These are phyloP conservation scores for Columbina picui DNA, from an alignment of 2,113 vertebrate genomes.

Conservation along the genomic window DNA sequence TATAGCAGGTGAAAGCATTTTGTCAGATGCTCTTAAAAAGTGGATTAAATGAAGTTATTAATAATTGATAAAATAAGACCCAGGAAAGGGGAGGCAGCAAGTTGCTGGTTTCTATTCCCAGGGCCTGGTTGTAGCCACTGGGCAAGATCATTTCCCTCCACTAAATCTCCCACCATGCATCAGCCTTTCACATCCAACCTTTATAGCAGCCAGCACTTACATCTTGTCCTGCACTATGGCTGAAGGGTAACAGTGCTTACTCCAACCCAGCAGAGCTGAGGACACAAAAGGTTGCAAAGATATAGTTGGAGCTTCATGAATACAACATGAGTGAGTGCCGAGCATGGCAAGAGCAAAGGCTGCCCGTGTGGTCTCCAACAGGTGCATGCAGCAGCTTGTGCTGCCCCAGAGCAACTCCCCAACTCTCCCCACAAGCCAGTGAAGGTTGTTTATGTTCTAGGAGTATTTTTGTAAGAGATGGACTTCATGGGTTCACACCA, in stretches of 20 bases:
- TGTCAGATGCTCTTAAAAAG: background rate
- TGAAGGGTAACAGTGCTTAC: accelerated
- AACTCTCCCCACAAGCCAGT: background rate
- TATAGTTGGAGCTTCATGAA: accelerated
- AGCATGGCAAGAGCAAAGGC: background rate
- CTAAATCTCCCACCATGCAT: background rate
- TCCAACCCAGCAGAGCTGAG: background rate
- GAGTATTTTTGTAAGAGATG: background rate
- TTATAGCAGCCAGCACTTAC: background rate
- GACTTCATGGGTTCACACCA: background rate
- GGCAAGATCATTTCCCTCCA: background rate
- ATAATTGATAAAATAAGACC: background rate
- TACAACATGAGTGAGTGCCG: accelerated
- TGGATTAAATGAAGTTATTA: background rate
- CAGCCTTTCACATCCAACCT: background rate
- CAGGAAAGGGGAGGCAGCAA: background rate
- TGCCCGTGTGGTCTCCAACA: accelerated
- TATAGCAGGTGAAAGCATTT: background rate
- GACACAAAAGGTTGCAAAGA: background rate
- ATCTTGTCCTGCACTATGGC: background rate
- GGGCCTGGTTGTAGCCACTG: background rate
- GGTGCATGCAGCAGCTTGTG: background rate
- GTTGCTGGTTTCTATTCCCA: background rate
- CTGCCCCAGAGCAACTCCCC: background rate
- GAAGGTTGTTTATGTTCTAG: background rate